A percentile compares a stretch with the other conserved stretches of the same genome.
These are phyloP conservation scores for Lithophane socia DNA, from an alignment of 2,888 invertebrate species.

Conservation along the genomic window DNA sequence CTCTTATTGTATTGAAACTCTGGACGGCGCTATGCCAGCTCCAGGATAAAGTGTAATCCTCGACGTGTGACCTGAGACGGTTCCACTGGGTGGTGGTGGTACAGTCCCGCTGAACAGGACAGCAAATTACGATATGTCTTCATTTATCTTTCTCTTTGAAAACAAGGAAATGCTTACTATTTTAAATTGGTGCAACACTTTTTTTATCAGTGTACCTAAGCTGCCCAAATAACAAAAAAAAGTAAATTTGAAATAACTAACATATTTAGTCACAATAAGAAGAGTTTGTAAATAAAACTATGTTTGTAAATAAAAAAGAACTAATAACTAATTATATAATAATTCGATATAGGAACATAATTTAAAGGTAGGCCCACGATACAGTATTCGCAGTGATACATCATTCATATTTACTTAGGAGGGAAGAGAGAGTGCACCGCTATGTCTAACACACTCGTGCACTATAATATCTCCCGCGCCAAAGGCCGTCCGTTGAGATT, in stretches of 20 bases:
- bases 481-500: too few species aligned
- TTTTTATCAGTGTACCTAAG: slow-evolving; percentile 30
- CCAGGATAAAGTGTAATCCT: neutral
- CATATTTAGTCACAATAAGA: slow-evolving; percentile 41
- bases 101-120: neutral
- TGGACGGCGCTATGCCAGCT: neutral
- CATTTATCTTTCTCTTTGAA: neutral
- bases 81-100: too few species aligned
- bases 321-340: slow-evolving; percentile 44
- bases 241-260: slow-evolving; percentile 26
- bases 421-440: too few species aligned
- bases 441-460: too few species aligned
- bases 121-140: neutral
- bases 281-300: slow-evolving; percentile 45
- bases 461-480: too few species aligned
- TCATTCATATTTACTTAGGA: neutral
- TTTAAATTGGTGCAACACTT: slow-evolving; percentile 4
- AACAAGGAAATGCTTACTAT: neutral
- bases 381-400: slow-evolving; percentile 17
- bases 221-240: slow-evolving; percentile 46
- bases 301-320: slow-evolving; percentile 32
- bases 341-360: slow-evolving; percentile 58
- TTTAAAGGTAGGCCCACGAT: slow-evolving; percentile 24
- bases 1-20: neutral
- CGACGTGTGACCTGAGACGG: neutral